Evolutionary conservation across 2,888 invertebrate species (phyloP).

Genomic region (Eupithecia centaureata): DNA sequence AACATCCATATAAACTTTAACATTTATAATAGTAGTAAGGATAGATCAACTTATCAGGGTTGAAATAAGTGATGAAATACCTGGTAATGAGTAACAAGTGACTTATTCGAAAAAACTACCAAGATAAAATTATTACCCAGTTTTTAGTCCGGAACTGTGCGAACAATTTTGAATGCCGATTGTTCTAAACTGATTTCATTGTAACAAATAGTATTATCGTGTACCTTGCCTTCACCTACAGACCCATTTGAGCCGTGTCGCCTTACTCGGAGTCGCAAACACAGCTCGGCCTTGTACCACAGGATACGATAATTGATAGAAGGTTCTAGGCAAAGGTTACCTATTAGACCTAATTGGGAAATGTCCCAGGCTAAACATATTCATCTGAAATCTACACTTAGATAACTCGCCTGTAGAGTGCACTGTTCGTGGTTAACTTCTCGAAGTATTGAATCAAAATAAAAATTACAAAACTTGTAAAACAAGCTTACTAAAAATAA

Average conservation of each 20-base stretch:
- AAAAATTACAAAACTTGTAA: too few relatives aligned
- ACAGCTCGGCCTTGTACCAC: conserved; percentile 9
- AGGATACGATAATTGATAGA: conserved; percentile 17
- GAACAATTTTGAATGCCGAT: conserved; percentile 40
- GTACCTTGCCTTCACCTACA: conserved; percentile 23
- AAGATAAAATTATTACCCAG: neutral
- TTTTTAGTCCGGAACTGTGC: conserved; percentile 12
- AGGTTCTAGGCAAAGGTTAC: conserved; percentile 1
- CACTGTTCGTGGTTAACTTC: too few relatives aligned
- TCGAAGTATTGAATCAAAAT: too few relatives aligned
- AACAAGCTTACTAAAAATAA: too few relatives aligned
- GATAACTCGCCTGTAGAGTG: too few relatives aligned
- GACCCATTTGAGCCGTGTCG: conserved; percentile 29
- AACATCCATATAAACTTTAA: too few relatives aligned
- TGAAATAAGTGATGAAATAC: too few relatives aligned
- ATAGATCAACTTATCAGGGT: neutral
- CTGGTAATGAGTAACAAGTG: too few relatives aligned
- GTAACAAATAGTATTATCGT: conserved; percentile 1
- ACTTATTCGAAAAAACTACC: neutral
- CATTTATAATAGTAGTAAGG: too few relatives aligned
- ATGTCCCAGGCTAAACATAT: neutral
- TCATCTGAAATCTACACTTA: too few relatives aligned
- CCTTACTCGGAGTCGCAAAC: conserved; percentile 17
- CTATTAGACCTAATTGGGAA: neutral
- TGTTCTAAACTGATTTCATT: conserved; percentile 31